These are phyloP conservation scores for Cephalotes varians DNA, from an alignment of 2,888 invertebrate species.

Conservation along the genomic window DNA sequence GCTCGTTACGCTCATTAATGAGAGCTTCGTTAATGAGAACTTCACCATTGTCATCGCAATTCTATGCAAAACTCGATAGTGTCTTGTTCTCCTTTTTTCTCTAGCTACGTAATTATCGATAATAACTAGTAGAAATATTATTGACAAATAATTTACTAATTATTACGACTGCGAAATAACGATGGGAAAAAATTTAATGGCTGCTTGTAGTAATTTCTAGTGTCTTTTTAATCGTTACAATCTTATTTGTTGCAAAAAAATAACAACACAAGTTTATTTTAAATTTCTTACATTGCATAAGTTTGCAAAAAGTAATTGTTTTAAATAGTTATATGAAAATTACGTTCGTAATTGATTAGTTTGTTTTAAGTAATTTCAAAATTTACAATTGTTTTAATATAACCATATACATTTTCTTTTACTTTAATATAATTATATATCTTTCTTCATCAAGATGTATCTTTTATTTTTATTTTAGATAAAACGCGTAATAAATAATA, in stretches of 20 bases:
- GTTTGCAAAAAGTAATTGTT: background rate
- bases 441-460: background rate
- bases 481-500: background rate
- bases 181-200: background rate
- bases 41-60: conserved; percentile 58
- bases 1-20: conserved; percentile 71
- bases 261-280: background rate
- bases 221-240: background rate
- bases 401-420: too few species aligned
- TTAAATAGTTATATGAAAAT: background rate
- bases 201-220: background rate
- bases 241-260: background rate
- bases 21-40: conserved; percentile 68
- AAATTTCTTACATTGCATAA: background rate
- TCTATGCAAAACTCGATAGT: conserved; percentile 31
- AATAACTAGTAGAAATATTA: background rate
- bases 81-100: background rate
- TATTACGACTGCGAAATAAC: background rate
- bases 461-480: background rate
- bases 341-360: too few species aligned
- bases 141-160: background rate
- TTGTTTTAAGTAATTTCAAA: background rate
- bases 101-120: background rate
- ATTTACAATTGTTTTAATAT: background rate
- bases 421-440: background rate